Percentiles rank a stretch among this genome's conserved stretches.
phyloP scores from a whole-genome alignment of 2,113 vertebrate genomes.

The Anhinga rufa region DNA sequence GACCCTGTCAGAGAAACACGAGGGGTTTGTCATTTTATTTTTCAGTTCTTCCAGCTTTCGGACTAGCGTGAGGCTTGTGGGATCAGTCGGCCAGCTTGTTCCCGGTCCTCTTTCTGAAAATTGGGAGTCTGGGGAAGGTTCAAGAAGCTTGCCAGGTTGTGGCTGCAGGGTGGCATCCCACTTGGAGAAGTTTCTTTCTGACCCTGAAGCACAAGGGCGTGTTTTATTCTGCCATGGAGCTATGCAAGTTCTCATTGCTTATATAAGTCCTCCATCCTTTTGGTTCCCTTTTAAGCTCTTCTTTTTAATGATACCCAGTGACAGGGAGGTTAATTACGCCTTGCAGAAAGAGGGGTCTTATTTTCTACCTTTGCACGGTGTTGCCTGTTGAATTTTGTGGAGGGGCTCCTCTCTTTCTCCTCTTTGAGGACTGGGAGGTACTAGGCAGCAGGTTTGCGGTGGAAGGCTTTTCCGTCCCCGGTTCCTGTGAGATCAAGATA shows the following conservation, averaged over 20 bases:
- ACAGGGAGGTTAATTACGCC: slow-evolving; percentile 15
- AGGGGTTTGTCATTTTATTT: not conserved
- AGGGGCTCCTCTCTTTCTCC: not conserved
- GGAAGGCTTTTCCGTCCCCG: not conserved
- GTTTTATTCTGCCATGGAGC: not conserved
- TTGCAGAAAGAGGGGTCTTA: not conserved
- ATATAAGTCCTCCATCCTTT: not conserved
- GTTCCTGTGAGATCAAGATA: not conserved
- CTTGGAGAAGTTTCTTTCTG: not conserved
- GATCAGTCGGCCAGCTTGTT: not conserved
- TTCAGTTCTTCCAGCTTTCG: not conserved
- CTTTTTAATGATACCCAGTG: not conserved
- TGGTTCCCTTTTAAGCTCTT: not conserved
- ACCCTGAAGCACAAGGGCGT: not conserved
- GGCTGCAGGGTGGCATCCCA: not conserved
- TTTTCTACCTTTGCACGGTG: not conserved
- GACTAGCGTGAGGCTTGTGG: not conserved
- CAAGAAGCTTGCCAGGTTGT: not conserved
- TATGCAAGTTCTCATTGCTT: not conserved
- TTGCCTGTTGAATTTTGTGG: not conserved
- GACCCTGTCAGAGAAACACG: not conserved
- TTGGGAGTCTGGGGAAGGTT: not conserved
- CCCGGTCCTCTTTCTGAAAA: not conserved
- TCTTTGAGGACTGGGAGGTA: not conserved
- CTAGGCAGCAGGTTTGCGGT: not conserved